These are phyloP conservation scores for Pharmacophagus antenor DNA, from an alignment of 2,888 invertebrate species.

Conservation along the genomic window DNA sequence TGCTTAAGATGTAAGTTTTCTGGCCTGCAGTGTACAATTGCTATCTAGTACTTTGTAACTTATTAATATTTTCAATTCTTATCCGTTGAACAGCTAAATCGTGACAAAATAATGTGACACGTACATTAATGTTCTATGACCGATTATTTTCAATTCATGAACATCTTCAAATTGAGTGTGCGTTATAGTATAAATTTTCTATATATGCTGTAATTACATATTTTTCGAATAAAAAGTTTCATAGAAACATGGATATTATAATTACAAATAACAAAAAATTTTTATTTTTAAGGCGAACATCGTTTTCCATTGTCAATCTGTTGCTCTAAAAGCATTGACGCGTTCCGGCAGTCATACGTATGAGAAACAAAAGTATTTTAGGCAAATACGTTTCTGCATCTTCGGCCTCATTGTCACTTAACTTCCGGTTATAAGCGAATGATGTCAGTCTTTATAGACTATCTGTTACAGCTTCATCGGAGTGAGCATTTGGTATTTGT, in stretches of 20 bases:
- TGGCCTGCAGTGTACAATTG: too few species aligned
- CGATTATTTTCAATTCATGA: not conserved
- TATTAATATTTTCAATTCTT: not conserved
- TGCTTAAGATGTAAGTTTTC: too few species aligned
- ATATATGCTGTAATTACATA: not conserved
- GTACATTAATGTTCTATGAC: slow-evolving; percentile 11
- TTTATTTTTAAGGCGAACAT: too few species aligned
- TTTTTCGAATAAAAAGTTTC: not conserved
- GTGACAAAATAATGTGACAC: not conserved
- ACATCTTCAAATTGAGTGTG: not conserved
- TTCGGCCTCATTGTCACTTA: too few species aligned
- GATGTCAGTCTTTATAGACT: too few species aligned
- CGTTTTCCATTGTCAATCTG: too few species aligned
- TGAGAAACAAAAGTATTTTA: not conserved
- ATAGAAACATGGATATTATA: not conserved
- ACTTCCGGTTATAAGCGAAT: too few species aligned
- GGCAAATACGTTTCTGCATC: not conserved
- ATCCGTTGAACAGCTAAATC: not conserved
- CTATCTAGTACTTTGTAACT: too few species aligned
- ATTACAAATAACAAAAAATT: too few species aligned
- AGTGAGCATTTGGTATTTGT: too few species aligned
- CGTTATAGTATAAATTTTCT: not conserved
- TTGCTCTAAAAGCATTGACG: too few species aligned
- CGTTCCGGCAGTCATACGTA: not conserved
- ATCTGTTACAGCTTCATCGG: too few species aligned